Evolutionary conservation across 2,888 invertebrate species (phyloP).

Genomic region (Polyommatus icarus): DNA sequence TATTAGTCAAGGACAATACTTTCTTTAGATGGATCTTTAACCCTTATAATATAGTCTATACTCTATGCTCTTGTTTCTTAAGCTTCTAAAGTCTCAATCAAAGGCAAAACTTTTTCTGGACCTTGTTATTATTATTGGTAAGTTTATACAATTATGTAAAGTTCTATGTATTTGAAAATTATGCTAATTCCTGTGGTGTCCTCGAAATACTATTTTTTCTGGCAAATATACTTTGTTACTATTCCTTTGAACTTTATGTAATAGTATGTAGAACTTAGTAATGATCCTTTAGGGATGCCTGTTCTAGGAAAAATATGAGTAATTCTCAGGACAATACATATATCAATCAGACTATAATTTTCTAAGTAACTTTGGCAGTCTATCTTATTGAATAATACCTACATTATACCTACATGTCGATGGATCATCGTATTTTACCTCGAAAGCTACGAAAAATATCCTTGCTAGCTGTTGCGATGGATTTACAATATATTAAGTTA

Average conservation of each 20-base stretch:
- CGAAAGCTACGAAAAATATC: background rate
- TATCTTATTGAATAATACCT: background rate
- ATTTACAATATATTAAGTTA: background rate
- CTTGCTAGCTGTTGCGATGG: background rate
- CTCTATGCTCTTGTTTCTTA: no score
- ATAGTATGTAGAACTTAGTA: conserved; percentile 2
- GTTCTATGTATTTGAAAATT: background rate
- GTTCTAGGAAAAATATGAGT: background rate
- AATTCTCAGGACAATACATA: background rate
- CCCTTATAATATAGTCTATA: no score
- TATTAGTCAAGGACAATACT: no score
- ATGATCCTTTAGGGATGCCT: background rate
- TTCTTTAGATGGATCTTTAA: no score
- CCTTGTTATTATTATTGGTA: no score
- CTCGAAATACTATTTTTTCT: background rate
- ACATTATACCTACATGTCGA: no score
- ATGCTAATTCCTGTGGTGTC: background rate
- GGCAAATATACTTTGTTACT: background rate
- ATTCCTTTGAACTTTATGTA: background rate
- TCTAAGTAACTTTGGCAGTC: background rate
- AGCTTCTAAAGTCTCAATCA: no score
- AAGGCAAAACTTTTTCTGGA: no score
- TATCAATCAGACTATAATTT: background rate
- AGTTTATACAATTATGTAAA: no score
- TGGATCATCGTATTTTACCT: background rate